Evolutionary conservation across 2,113 vertebrate species (phyloP), one percentile per base, ranked within the genome.

Genomic region (Etheostoma cragini): DNA sequence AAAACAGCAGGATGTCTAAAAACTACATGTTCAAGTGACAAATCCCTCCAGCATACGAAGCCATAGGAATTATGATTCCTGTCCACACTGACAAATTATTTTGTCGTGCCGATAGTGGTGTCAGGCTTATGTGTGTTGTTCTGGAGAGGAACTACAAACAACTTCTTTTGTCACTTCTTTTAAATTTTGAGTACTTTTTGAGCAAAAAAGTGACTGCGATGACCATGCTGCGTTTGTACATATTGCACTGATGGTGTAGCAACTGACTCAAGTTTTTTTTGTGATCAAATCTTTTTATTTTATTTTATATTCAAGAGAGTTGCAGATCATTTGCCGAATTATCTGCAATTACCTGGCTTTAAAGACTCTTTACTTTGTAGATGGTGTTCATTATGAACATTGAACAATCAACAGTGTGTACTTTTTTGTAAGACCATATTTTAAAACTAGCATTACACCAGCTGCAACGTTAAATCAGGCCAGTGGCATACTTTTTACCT

Each of bases 241-340:
- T 30, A 17, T 38, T 53, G 19, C 19, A n/a, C 11, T 69, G 13
- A 69, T 3, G n/a, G 7, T 45, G 26, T 35, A 24, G 54, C 6
- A 1, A 17, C 49, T 2, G 47, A 67, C 65, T 63, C 0, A 6
- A 45, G 38, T 46, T 30, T 30, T 30, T 30, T 30, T 30, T 30
- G 26, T 30, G 26, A 30, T 30, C 1, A 30, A 30, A 30, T 30
- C n/a, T 30, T 30, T 30, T 30, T 30, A 30, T 30, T 30, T 3
- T 30, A 30, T 30, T 30, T 30, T 30, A 30, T 30, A 30, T 30
- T 30, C 26, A 30, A 30, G 26, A 30, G 26, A 30, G 3, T 30
- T 30, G 26, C 26, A 2, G 26, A 30, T 30, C 50, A 17, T 79
- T 79, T 58, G 71, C 65, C 49, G 33, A 69, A 74, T 78, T 65